phyloP scores from a whole-genome alignment of 2,113 vertebrate genomes.

The Leiothrix lutea region DNA sequence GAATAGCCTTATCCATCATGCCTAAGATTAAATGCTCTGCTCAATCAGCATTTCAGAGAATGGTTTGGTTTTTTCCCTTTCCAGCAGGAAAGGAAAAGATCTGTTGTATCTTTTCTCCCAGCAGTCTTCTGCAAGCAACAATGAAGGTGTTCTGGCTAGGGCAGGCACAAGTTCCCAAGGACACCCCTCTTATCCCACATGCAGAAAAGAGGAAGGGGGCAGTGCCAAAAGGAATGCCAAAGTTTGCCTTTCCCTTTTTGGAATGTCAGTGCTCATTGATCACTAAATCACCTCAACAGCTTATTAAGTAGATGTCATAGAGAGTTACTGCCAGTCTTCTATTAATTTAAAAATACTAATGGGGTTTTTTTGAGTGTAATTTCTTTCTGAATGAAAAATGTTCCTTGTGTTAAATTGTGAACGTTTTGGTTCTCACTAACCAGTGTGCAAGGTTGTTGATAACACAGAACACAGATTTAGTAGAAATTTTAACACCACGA shows the following conservation, averaged over 20 bases:
- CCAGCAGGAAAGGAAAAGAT: neutral
- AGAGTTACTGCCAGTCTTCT: slow-evolving; percentile 43
- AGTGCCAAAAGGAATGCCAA: neutral
- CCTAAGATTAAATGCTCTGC: neutral
- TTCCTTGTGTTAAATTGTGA: neutral
- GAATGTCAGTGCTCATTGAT: slow-evolving; percentile 60
- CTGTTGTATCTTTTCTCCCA: neutral
- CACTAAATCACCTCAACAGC: slow-evolving; percentile 64
- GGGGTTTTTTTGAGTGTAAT: neutral
- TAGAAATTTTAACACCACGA: neutral
- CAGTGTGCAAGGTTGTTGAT: neutral
- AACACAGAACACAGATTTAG: neutral
- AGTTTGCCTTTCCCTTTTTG: slow-evolving; percentile 53
- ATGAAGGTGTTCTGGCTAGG: neutral
- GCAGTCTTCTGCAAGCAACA: neutral
- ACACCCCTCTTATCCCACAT: neutral
- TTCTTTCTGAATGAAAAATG: slow-evolving; percentile 52
- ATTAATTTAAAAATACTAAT: slow-evolving; percentile 58
- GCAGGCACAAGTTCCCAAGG: slow-evolving; percentile 9
- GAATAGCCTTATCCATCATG: neutral
- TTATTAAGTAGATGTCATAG: slow-evolving; percentile 71
- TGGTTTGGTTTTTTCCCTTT: neutral
- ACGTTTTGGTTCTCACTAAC: neutral
- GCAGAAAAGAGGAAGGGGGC: neutral
- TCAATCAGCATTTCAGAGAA: neutral